Evolutionary conservation across 2,888 invertebrate species (phyloP).

Genomic region (Euspilapteryx auroguttella): DNA sequence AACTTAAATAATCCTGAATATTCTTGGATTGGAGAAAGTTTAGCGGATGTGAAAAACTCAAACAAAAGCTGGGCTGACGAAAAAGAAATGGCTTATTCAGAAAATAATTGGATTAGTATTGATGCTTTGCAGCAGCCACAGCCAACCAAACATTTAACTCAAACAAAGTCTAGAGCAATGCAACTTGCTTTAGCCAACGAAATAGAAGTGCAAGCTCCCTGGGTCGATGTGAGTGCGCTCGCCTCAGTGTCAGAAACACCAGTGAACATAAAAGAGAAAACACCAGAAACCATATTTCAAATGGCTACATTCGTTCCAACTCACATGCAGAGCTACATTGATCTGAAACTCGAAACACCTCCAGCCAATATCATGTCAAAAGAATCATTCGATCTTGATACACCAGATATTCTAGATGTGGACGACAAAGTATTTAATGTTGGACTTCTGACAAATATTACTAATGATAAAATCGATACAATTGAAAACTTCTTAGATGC

Average conservation of each 20-base stretch:
- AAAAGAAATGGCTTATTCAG: no score
- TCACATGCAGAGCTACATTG: slow-evolving; percentile 66
- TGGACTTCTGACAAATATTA: slow-evolving; percentile 31
- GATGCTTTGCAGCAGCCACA: no score
- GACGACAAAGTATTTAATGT: slow-evolving; percentile 46
- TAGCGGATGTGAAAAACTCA: no score
- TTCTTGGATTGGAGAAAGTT: no score
- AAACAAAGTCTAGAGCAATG: slow-evolving; percentile 62
- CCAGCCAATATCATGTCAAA: slow-evolving; percentile 35
- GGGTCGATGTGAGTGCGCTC: slow-evolving; percentile 73
- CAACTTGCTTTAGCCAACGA: slow-evolving; percentile 75
- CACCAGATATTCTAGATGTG: slow-evolving; percentile 36
- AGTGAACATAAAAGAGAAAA: slow-evolving; percentile 64
- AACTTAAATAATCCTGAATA: no score
- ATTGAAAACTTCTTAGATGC: slow-evolving; percentile 12
- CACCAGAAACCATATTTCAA: slow-evolving; percentile 55
- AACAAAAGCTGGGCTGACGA: no score
- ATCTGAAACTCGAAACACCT: slow-evolving; percentile 32
- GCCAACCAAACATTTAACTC: no score
- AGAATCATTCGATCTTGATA: slow-evolving; percentile 31
- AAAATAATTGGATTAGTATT: no score
- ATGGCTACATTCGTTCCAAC: slow-evolving; percentile 64
- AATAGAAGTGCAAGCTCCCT: slow-evolving; percentile 73
- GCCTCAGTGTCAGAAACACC: slow-evolving; percentile 66
- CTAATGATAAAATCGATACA: slow-evolving; percentile 8